Conservation (phyloP, 2,797 vertebrate species). For the Gallinago stenura region DNA sequence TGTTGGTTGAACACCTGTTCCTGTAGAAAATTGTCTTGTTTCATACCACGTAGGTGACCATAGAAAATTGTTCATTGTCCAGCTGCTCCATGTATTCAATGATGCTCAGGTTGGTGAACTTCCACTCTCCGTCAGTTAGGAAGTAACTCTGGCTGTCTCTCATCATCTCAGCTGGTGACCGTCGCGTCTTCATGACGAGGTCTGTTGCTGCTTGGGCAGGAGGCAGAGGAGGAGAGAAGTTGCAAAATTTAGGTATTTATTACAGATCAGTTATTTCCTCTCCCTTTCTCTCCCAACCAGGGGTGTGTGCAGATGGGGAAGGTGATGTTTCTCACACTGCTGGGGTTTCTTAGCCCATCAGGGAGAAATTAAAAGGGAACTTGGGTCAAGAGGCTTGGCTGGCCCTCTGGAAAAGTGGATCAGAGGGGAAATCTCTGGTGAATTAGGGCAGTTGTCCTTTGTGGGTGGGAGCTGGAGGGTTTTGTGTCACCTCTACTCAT, state of each 20-base stretch:
- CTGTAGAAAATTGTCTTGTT: neutral
- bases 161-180: neutral
- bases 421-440: neutral
- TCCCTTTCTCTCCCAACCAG: neutral
- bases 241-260: neutral
- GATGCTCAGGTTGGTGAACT: conserved; percentile 51
- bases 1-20: neutral
- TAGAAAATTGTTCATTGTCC: fast-evolving
- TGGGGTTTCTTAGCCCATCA: neutral
- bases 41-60: neutral
- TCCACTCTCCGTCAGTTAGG: conserved; percentile 60
- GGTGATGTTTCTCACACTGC: neutral
- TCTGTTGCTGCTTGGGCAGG: conserved; percentile 28
- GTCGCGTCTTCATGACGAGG: neutral
- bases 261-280: neutral
- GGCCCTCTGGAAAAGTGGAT: neutral
- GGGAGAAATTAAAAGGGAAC: neutral
- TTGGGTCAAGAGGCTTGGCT: neutral
- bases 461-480: neutral
- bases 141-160: neutral
- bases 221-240: neutral
- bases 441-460: neutral
- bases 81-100: fast-evolving
- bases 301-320: neutral
- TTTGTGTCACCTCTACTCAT: neutral